Base-by-base conservation (phyloP, 1,140 invertebrate species). In the Cotesia typhae region DNA sequence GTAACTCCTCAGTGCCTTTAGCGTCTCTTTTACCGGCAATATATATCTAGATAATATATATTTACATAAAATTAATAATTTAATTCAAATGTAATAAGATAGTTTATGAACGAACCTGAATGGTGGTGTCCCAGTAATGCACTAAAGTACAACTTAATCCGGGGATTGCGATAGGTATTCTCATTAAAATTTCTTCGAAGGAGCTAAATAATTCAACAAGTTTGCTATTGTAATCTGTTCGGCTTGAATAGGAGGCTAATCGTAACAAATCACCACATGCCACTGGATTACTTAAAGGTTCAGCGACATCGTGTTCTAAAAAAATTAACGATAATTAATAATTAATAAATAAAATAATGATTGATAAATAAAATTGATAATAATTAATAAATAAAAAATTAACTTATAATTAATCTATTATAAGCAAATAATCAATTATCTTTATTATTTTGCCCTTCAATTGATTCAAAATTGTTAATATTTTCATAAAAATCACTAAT, bases 281-380 rank as follows among this genome's bases (percentile, higher is more conserved):
- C 4, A 98, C 92, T n/a, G 95, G 96, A 86, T 98, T 98, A 12
- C 94, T 93, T 66, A 92, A 94, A 0, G 96, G 96, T 80, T 98
- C 96, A 1, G 96, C 96, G 4, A 95, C 95, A 85, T 98, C 96
- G 85, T 97, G 93, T 85, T 96, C 96, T 97, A 64, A 4, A 60
- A 72, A 65, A 59, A 47, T 59, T 5, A 14, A 14, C 14, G 14
- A 14, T 14, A 14, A n/a, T n/a, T n/a, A n/a, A n/a, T n/a, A n/a
- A n/a, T n/a, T n/a, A n/a, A n/a, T n/a, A n/a, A n/a, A n/a, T n/a
- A n/a, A n/a, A n/a, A n/a, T n/a, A n/a, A n/a, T n/a, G n/a, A n/a
- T n/a, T n/a, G n/a, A n/a, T n/a, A n/a, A n/a, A n/a, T n/a, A n/a
- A n/a, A n/a, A n/a, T n/a, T n/a, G n/a, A n/a, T n/a, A n/a, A n/a